Percentiles rank a stretch among this genome's conserved stretches.
These are phyloP conservation scores for Criorhina ranunculi DNA, from an alignment of 2,888 invertebrate genomes.

Conservation along the genomic window DNA sequence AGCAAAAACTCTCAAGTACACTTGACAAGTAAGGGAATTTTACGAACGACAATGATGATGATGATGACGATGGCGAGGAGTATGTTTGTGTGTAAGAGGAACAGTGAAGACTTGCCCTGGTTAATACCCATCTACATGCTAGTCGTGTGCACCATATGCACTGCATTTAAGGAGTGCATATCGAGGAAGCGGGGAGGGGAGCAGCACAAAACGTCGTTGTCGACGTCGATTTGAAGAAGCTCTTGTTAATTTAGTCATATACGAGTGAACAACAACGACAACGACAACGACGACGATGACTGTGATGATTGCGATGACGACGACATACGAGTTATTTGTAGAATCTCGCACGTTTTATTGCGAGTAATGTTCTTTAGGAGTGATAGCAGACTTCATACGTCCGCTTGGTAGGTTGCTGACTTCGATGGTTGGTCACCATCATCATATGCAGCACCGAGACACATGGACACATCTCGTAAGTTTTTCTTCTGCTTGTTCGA, in stretches of 20 bases:
- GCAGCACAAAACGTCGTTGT: constrained; percentile 38
- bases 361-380: constrained; percentile 50
- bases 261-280: constrained; percentile 19
- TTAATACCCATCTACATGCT: constrained; percentile 47
- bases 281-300: constrained; percentile 19
- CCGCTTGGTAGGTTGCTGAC: constrained; percentile 50
- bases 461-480: constrained; percentile 56
- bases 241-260: constrained; percentile 75
- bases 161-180: constrained; percentile 26
- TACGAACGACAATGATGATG: constrained; percentile 46
- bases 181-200: constrained; percentile 13
- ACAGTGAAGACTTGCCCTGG: constrained; percentile 59
- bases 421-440: constrained; percentile 29
- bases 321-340: constrained; percentile 69
- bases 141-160: constrained; percentile 34
- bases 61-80: constrained; percentile 23
- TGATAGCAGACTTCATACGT: constrained; percentile 34
- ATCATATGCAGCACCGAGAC: constrained; percentile 20
- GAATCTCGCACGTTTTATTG: constrained; percentile 73
- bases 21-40: constrained; percentile 75
- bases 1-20: constrained; percentile 61
- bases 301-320: too few species aligned
- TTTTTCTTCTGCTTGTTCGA: neutral
- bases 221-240: constrained; percentile 71
- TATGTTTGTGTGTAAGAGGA: constrained; percentile 10